Evolutionary conservation across 2,113 vertebrate genomes (phyloP), one percentile per base, ranked within the genome.

Genomic region (Hydrochoerus hydrochaeris): DNA sequence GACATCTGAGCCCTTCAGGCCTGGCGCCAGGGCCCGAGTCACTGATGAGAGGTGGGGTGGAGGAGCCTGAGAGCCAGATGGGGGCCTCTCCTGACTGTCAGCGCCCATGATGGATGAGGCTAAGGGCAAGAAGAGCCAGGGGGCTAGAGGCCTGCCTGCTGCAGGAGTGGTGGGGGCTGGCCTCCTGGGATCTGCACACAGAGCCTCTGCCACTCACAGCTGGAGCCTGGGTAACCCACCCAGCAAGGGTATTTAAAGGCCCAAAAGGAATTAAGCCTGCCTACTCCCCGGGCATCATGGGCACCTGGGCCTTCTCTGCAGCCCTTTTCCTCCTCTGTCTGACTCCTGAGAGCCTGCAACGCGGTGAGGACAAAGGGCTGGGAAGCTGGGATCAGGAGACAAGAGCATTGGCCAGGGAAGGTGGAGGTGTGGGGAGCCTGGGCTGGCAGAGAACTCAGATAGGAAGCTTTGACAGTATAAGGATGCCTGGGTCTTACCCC

Each of bases 41-140:
- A 54, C 84, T 62, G 88, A 80, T 22, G 65, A 5, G 24, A 38
- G 67, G 67, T n/a, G 67, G 93, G 63, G 58, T 49, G n/a, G 54
- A 62, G 93, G 83, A 65, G 63, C 58, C 75, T 32, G 0, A 44
- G n/a, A 65, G 30, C 26, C 62, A 52, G 93, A 49, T 24, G 38
- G 91, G 88, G 92, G 20, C 60, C 95, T 96, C 41, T 92, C 54
- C 54, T 2, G 0, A 83, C 97, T 97, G 97, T 97, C 97, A 97
- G 87, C 93, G 5, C 95, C 80, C 28, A 3, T 97, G 97, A 97
- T 95, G 81, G 89, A 97, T 97, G 94, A 96, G 46, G 85, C 67
- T 30, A 41, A 49, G 80, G 46, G 52, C 54, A 30, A 62, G 52
- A 69, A 69, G 19, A 49, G 62, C 90, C 41, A 3, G 32, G 26